Percentiles rank a stretch among this genome's conserved stretches.
phyloP scores from a whole-genome alignment of 37 sponge, comb jelly and placozoan species.

The Tethya wilhelma region DNA sequence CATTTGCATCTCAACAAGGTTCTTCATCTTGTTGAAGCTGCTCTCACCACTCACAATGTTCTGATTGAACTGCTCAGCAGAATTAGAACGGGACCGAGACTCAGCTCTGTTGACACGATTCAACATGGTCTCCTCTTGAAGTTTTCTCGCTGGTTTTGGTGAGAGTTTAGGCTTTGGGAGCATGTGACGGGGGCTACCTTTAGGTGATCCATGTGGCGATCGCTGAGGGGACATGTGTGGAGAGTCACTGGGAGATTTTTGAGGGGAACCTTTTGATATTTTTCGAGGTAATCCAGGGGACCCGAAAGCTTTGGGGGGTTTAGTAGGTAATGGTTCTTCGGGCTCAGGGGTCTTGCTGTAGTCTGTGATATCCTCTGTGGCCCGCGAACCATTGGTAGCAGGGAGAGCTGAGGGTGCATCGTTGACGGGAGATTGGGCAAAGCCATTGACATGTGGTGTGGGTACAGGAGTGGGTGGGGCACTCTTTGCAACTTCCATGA shows the following conservation, averaged over 20 bases:
- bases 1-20: slow-evolving; percentile 48
- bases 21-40: slow-evolving; percentile 44
- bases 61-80: background rate
- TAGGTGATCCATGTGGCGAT: too few relatives aligned
- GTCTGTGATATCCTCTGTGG: background rate
- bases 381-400: background rate
- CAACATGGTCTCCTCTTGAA: too few relatives aligned
- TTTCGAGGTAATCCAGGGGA: too few relatives aligned
- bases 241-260: too few relatives aligned
- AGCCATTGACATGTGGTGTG: background rate
- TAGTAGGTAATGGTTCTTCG: background rate
- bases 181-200: too few relatives aligned
- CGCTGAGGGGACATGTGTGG: too few relatives aligned
- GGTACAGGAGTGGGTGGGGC: slow-evolving; percentile 10
- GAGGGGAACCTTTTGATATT: background rate
- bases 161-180: too few relatives aligned
- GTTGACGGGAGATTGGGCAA: background rate
- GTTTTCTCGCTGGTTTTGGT: too few relatives aligned
- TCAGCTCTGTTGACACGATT: too few relatives aligned
- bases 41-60: background rate
- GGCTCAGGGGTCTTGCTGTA: background rate
- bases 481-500: slow-evolving; percentile 22
- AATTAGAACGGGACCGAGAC: background rate
- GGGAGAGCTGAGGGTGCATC: background rate
- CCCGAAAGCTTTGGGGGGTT: background rate